Evolutionary conservation across 1,140 invertebrate genomes (phyloP), one percentile per base, ranked within the genome.

Genomic region (Homarus americanus): DNA sequence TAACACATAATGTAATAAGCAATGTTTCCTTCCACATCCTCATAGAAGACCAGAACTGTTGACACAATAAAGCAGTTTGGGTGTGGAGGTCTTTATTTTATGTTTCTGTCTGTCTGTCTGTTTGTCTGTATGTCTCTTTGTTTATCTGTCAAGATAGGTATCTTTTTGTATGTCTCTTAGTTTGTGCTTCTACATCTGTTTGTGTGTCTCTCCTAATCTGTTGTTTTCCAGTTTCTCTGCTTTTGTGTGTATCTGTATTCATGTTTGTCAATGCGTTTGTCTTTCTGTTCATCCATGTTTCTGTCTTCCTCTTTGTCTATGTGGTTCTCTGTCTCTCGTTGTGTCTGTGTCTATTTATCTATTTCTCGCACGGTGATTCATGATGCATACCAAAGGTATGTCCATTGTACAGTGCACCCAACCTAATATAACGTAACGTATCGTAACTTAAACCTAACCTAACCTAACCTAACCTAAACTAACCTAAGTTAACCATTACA

Each of bases 401-500:
- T 12, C 53, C 53, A 63, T 63, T 10, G 24, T 12, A 63, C 12
- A 63, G 24, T 63, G 10, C 24, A 72, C 66, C 66, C 24, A 72
- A 34, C 66, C 66, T 72, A 7, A 72, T 9, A 5, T 9, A 24
- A 9, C 24, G 24, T 72, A 72, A 72, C 66, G 5, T 72, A 72
- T 7, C 66, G 5, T 72, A 72, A 72, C 66, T 20, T 72, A 72
- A n/a, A 72, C 66, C 66, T 72, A 72, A 72, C 24, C 66, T 72
- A 72, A 72, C 24, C 66, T 72, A 72, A 72, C 24, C 66, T 72
- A 72, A 72, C 24, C 66, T 72, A 72, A 72, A 5, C 66, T 72
- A 24, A 72, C 24, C 66, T 72, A 72, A 72, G 4, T 20, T 72
- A 72, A 72, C 0, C 66, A 12, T 28, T 9, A 72, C 66, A n/a